Conservation (phyloP, 2,888 invertebrate genomes). For the Drepanosiphum platanoidis region DNA sequence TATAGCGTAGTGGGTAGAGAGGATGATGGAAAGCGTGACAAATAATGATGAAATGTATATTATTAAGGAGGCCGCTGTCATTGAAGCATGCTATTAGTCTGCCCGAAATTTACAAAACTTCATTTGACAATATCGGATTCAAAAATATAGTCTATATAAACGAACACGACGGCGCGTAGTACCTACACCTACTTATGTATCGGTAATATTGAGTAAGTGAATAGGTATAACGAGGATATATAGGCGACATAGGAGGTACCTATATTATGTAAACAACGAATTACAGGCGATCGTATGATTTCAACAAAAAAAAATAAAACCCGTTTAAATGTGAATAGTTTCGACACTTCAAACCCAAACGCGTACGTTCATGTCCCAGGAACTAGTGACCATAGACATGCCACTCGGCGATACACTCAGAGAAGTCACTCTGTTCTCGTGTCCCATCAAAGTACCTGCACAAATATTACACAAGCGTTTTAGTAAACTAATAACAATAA, state of each 20-base stretch:
- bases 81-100: conserved; percentile 46
- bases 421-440: conserved; percentile 90
- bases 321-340: neutral
- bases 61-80: conserved; percentile 3
- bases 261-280: too few relatives aligned
- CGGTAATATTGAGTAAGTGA: neutral
- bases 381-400: conserved; percentile 86
- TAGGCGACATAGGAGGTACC: too few relatives aligned
- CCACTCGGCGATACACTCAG: conserved; percentile 85
- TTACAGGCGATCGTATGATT: neutral
- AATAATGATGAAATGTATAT: conserved; percentile 39
- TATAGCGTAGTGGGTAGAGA: neutral
- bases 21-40: conserved; percentile 62
- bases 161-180: neutral
- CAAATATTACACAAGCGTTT: conserved; percentile 63
- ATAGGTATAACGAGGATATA: neutral
- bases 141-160: conserved; percentile 1
- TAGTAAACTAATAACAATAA: neutral
- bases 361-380: conserved; percentile 89
- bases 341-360: conserved; percentile 74
- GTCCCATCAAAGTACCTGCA: conserved; percentile 79
- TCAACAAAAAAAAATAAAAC: neutral
- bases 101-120: conserved; percentile 14
- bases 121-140: conserved; percentile 5
- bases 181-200: neutral